Base-by-base conservation (phyloP, 2,113 vertebrate species). In the Heterotilapia buettikoferi region DNA sequence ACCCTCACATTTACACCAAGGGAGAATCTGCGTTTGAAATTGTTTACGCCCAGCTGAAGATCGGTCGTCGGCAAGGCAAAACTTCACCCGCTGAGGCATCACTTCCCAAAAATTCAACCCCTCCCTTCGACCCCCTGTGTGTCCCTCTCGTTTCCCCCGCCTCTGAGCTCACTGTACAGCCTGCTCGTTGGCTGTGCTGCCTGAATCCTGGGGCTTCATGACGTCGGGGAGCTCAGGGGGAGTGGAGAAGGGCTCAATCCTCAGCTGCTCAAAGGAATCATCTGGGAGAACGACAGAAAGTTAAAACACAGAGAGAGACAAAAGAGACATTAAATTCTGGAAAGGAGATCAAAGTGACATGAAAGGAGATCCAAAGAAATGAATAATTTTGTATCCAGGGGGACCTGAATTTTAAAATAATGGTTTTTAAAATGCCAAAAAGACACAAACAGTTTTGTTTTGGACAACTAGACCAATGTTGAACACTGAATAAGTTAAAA, bases 171-270 rank as follows among this genome's bases (percentile, higher is more conserved):
- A 98, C 97, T 98, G 97, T 86, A 98, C 97, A 1, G 97, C 97
- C 93, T 98, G 98, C 85, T 98, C 97, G 1, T 98, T 98, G 91
- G 97, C 95, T 19, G 97, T 97, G 95, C 97, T 98, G 91, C 97
- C 96, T 2, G 97, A 98, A 91, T 98, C 98, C 92, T 98, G 98
- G 2, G 98, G 98, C 93, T 98, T 98, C 97, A 98, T 98, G 86
- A 98, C 97, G 13, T 98, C 98, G 0, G 98, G 97, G 68, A 98
- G 97, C 94, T 98, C 98, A 0, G 98, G 97, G 1, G 98, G 98
- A 85, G 97, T 98, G 87, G 98, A 98, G 95, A 98, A 98, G 4
- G 97, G 68, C 82, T 98, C 98, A 2, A 98, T 95, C 85, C 97
- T 97, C 86, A 98, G 96, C 84, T 96, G 95, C 93, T 98, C 98